A percentile compares a stretch with the other conserved stretches of the same genome.
These are phyloP conservation scores for Theropithecus gelada DNA, from an alignment of 2,113 vertebrate genomes.

Conservation along the genomic window DNA sequence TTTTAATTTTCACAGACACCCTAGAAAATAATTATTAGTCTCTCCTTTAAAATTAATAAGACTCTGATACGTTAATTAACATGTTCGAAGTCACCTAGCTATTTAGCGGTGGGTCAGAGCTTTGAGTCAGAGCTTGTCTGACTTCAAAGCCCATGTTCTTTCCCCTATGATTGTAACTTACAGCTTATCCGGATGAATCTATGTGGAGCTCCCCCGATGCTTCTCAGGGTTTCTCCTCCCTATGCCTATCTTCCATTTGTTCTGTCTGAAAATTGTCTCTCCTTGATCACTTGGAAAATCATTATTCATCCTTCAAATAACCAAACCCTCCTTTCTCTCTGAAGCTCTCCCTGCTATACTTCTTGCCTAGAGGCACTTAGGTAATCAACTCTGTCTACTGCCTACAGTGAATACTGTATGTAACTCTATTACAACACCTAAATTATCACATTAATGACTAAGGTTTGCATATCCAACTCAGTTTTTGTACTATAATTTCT, in stretches of 20 bases:
- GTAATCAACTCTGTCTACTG: background rate
- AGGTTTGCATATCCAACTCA: conserved; percentile 46
- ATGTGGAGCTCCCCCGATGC: background rate
- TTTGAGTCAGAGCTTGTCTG: background rate
- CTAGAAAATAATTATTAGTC: conserved; percentile 5
- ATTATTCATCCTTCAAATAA: conserved; percentile 38
- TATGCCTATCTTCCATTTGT: background rate
- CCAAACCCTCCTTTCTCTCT: background rate
- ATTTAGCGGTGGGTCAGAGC: background rate
- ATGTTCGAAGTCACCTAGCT: conserved; percentile 46
- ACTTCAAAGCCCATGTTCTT: conserved; percentile 46
- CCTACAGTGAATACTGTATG: conserved; percentile 23
- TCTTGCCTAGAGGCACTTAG: conserved; percentile 1
- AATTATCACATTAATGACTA: conserved; percentile 63
- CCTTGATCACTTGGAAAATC: conserved; percentile 46
- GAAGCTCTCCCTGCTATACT: background rate
- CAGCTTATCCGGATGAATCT: background rate
- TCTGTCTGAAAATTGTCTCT: background rate
- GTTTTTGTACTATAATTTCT: conserved; percentile 54
- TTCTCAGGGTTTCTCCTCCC: background rate
- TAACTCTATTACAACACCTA: conserved; percentile 52
- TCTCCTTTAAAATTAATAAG: conserved; percentile 2
- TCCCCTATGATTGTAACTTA: background rate
- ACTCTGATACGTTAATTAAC: conserved; percentile 39
- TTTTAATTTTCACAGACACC: background rate